phyloP scores from a whole-genome alignment of 2,113 vertebrate genomes.

The Acanthochromis polyacanthus region DNA sequence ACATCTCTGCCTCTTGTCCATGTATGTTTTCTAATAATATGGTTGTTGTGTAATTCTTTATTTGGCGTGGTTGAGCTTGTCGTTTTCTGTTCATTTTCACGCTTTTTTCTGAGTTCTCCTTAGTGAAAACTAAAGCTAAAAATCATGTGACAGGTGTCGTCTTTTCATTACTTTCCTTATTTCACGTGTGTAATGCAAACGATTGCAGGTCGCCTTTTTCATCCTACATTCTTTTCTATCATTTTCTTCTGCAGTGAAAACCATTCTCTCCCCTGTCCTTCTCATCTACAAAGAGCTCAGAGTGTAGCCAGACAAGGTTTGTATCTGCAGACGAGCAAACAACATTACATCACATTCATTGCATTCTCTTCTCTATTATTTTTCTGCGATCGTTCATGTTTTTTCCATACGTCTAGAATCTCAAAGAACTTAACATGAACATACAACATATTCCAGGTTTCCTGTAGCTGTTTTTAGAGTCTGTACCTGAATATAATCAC shows the following conservation, averaged over 20 bases:
- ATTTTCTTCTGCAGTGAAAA: slow-evolving; percentile 43
- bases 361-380: slow-evolving; percentile 23
- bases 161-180: slow-evolving; percentile 43
- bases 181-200: slow-evolving; percentile 27
- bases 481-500: not conserved
- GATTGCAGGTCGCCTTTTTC: slow-evolving; percentile 55
- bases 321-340: slow-evolving; percentile 51
- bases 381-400: not conserved
- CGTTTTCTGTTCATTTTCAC: not conserved
- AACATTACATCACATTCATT: slow-evolving; percentile 4
- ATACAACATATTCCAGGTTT: not conserved
- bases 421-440: not conserved
- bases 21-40: not conserved
- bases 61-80: not conserved
- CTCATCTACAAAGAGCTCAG: slow-evolving; percentile 44
- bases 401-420: not conserved
- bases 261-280: slow-evolving; percentile 21
- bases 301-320: slow-evolving; percentile 37
- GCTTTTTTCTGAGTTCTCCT: not conserved
- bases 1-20: slow-evolving; percentile 6
- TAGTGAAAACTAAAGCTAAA: slow-evolving; percentile 10
- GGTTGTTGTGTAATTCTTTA: not conserved
- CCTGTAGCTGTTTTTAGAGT: not conserved
- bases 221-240: slow-evolving; percentile 60
- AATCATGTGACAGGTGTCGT: slow-evolving; percentile 44